Evolutionary conservation across 2,113 vertebrate species (phyloP), one percentile per base, ranked within the genome.

Genomic region (Oriolus oriolus): DNA sequence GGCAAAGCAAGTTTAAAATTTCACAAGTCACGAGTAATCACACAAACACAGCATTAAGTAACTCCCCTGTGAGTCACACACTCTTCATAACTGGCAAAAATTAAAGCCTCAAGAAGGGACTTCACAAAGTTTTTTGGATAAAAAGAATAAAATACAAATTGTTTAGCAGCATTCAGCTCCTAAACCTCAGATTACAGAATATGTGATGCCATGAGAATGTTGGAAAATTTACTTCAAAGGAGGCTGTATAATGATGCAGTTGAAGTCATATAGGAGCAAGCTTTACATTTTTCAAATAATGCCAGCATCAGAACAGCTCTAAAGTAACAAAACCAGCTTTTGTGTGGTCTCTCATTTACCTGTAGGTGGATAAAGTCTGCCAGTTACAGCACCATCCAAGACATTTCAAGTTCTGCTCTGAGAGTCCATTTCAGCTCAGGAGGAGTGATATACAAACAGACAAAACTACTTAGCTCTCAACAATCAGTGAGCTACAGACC

Each of bases 1-100:
- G 92, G 93, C 53, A 95, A 94, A 91, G 80, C 88, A 82, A 92
- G 94, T 79, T 92, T 83, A 84, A 63, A 61, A 81, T 93, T 91
- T 94, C 90, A 73, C 84, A 93, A 96, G 90, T 57, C 85, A 81
- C 37, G 1, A 84, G 89, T 57, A 93, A 79, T 63, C 80, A 74
- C 50, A 88, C 70, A 83, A 89, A 87, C 35, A 84, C 27, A 77
- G 63, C 33, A 87, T 78, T 45, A 87, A 76, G 41, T 31, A 86
- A 95, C 84, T 95, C 91, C 56, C 84, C 53, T 28, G 44, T 94
- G 95, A 96, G 78, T 97, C 95, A 97, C 3, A 16, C 37, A 37
- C 41, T 78, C 50, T 82, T 52, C 28, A 33, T 13, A 88, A 41
- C 0, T 79, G 81, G 59, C 74, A 75, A 68, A 59, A 88, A 82